These are phyloP conservation scores for Tetropium fuscum DNA, from an alignment of 2,888 invertebrate genomes.

Conservation along the genomic window DNA sequence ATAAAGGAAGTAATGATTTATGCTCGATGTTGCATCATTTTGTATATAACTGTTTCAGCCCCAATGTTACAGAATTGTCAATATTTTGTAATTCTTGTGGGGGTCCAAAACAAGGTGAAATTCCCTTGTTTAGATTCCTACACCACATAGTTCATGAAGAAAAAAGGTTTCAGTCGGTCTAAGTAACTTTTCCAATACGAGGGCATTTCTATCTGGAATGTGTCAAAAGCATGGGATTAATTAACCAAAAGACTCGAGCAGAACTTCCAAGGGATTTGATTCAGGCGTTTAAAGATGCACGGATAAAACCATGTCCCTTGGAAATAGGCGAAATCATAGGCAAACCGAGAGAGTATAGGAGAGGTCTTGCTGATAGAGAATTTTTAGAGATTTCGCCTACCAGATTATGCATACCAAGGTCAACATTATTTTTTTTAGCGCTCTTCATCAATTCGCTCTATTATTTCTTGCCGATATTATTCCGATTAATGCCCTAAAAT, in stretches of 20 bases:
- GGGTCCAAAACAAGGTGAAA: conserved; percentile 15
- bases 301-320: conserved; percentile 11
- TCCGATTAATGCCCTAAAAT: conserved; percentile 1
- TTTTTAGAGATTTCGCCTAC: conserved; percentile 7
- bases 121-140: conserved; percentile 9
- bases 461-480: neutral
- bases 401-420: conserved; percentile 6
- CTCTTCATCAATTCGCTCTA: neutral
- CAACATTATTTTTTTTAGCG: conserved; percentile 2
- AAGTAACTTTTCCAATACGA: conserved; percentile 18
- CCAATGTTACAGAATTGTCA: conserved; percentile 1
- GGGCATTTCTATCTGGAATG: conserved; percentile 25
- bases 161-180: conserved; percentile 8
- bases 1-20: conserved; percentile 12
- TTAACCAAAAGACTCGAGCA: conserved; percentile 20
- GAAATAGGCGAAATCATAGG: neutral
- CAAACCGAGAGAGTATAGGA: neutral
- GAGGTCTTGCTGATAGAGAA: neutral
- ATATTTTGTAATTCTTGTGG: conserved; percentile 21
- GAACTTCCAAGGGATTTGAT: conserved; percentile 4
- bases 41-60: neutral
- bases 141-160: conserved; percentile 9
- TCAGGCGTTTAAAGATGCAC: conserved; percentile 9
- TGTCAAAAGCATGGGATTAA: conserved; percentile 20
- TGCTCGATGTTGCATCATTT: conserved; percentile 9